Conservation (phyloP, 2,888 invertebrate genomes). For the Diaperis boleti region DNA sequence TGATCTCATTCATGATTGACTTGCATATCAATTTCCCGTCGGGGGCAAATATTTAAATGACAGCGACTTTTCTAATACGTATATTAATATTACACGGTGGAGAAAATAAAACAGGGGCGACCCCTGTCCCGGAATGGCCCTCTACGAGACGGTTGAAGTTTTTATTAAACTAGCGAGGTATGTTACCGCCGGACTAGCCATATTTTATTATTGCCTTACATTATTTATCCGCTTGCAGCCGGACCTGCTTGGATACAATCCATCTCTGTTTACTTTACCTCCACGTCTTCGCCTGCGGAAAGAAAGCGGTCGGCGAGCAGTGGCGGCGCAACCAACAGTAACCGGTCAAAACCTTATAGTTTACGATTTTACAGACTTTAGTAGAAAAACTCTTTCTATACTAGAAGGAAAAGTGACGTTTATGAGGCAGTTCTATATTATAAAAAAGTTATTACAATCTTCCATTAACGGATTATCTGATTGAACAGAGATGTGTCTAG, state of each 20-base stretch:
- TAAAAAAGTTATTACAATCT: too few relatives aligned
- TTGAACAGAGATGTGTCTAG: too few relatives aligned
- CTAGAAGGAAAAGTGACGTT: too few relatives aligned
- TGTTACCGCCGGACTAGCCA: slow-evolving; percentile 47
- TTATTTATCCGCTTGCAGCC: slow-evolving; percentile 61
- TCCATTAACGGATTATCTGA: too few relatives aligned
- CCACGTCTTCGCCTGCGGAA: slow-evolving; percentile 31
- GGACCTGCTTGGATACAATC: slow-evolving; percentile 54
- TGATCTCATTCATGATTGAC: slow-evolving; percentile 43
- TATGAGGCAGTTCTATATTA: too few relatives aligned
- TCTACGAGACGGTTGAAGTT: slow-evolving; percentile 44
- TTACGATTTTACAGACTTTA: too few relatives aligned
- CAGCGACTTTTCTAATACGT: slow-evolving; percentile 46
- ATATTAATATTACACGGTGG: slow-evolving; percentile 48
- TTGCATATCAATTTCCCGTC: slow-evolving; percentile 45
- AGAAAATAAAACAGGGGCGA: slow-evolving; percentile 48
- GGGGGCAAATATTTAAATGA: slow-evolving; percentile 45
- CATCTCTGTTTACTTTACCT: slow-evolving; percentile 38
- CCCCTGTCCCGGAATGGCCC: slow-evolving; percentile 45
- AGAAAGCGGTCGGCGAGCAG: slow-evolving; percentile 17
- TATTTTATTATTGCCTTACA: slow-evolving; percentile 65
- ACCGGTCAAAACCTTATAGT: too few relatives aligned
- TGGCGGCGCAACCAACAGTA: background rate
- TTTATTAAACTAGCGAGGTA: slow-evolving; percentile 47
- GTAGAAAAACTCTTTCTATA: too few relatives aligned